Evolutionary conservation across 2,113 vertebrate species (phyloP).

Genomic region (Myiopsitta monachus): DNA sequence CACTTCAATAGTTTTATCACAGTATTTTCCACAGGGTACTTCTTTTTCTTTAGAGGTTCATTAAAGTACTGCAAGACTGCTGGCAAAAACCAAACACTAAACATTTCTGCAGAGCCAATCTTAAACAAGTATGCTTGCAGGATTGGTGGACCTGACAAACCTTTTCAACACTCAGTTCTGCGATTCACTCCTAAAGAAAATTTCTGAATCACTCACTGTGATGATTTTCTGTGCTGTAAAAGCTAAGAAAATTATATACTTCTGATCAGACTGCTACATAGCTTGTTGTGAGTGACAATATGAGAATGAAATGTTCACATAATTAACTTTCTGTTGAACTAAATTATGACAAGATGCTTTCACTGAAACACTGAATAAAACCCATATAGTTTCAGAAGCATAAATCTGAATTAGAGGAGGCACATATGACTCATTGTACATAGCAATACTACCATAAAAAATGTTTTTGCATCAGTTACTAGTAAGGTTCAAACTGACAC

Average conservation of each 20-base stretch:
- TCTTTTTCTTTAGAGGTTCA: background rate
- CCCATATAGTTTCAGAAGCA: background rate
- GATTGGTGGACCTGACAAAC: background rate
- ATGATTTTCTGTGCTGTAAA: background rate
- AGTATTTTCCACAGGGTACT: background rate
- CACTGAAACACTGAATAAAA: conserved; percentile 9
- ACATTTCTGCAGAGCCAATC: background rate
- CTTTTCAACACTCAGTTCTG: background rate
- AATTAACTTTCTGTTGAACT: background rate
- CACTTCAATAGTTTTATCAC: background rate
- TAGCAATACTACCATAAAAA: background rate
- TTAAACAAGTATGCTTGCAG: background rate
- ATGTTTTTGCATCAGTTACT: background rate
- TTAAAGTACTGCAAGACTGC: background rate
- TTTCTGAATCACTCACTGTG: conserved; percentile 33
- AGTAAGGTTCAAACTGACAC: background rate
- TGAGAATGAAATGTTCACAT: background rate
- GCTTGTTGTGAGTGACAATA: background rate
- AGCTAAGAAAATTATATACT: background rate
- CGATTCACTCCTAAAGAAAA: background rate
- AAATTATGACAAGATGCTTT: conserved; percentile 11
- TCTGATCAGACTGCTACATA: background rate
- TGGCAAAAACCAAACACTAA: background rate
- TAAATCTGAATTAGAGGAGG: conserved; percentile 20
- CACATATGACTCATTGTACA: background rate